Percentiles rank a stretch among this genome's conserved stretches.
Conservation (phyloP, 2,888 invertebrate species). For the Epinotia bilunana region DNA sequence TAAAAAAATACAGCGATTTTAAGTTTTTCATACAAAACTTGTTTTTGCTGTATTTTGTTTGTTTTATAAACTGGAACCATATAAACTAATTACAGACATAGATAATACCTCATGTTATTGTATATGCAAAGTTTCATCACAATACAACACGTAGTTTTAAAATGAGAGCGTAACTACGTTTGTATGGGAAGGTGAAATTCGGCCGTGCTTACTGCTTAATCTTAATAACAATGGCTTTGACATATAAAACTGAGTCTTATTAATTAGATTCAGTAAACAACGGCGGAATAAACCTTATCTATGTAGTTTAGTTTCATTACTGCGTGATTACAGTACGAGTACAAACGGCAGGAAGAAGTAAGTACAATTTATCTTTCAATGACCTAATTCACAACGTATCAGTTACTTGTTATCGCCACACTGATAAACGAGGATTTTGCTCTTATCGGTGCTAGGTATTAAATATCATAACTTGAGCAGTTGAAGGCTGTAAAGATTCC, state of each 20-base stretch:
- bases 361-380: constrained; percentile 41
- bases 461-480: constrained; percentile 31
- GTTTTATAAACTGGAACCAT: no score
- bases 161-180: no score
- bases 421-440: constrained; percentile 34
- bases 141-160: no score
- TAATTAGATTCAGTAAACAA: constrained; percentile 25
- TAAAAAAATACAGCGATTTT: no score
- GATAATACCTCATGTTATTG: no score
- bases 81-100: no score
- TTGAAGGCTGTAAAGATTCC: constrained; percentile 27
- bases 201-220: no score
- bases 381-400: constrained; percentile 44
- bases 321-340: constrained; percentile 14
- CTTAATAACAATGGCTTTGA: constrained; percentile 2
- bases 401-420: constrained; percentile 36
- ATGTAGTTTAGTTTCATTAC: constrained; percentile 21
- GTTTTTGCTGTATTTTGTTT: no score
- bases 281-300: constrained; percentile 12
- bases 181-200: no score
- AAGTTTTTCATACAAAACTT: no score
- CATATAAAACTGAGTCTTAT: background rate
- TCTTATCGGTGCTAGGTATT: constrained; percentile 34
- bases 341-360: constrained; percentile 33
- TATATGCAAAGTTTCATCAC: no score